phyloP scores from a whole-genome alignment of 1,140 invertebrate species.

The Yoshiicerus persimilis region DNA sequence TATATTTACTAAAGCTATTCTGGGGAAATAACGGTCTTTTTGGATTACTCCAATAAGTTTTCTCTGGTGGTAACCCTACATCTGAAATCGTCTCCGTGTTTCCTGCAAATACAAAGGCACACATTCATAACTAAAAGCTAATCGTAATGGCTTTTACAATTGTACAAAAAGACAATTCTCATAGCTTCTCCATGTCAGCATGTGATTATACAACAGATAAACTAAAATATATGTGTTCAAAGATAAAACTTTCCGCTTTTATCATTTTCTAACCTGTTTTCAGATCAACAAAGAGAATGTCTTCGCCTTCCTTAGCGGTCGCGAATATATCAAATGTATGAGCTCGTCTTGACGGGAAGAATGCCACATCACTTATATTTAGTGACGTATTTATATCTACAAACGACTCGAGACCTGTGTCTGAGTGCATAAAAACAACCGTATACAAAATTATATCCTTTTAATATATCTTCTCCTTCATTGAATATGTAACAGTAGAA shows the following conservation, averaged over 20 bases:
- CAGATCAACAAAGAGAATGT: constrained; percentile 73
- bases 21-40: constrained; percentile 70
- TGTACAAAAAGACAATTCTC: constrained; percentile 12
- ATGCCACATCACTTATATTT: constrained; percentile 74
- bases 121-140: neutral
- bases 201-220: constrained; percentile 13
- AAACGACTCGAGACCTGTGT: constrained; percentile 66
- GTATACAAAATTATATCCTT: neutral
- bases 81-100: constrained; percentile 78
- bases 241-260: neutral
- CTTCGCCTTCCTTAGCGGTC: constrained; percentile 70
- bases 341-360: constrained; percentile 72
- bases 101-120: constrained; percentile 54
- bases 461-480: neutral
- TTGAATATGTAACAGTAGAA: neutral
- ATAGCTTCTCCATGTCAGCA: neutral
- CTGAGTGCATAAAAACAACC: constrained; percentile 52
- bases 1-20: constrained; percentile 71
- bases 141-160: neutral
- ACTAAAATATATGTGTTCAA: neutral
- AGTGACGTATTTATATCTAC: constrained; percentile 79
- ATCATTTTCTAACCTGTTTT: constrained; percentile 61
- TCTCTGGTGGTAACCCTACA: constrained; percentile 61
- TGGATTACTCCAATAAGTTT: constrained; percentile 68
- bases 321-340: constrained; percentile 77